Evolutionary conservation across 2,113 vertebrate species (phyloP).

Genomic region (Regulus satrapa): DNA sequence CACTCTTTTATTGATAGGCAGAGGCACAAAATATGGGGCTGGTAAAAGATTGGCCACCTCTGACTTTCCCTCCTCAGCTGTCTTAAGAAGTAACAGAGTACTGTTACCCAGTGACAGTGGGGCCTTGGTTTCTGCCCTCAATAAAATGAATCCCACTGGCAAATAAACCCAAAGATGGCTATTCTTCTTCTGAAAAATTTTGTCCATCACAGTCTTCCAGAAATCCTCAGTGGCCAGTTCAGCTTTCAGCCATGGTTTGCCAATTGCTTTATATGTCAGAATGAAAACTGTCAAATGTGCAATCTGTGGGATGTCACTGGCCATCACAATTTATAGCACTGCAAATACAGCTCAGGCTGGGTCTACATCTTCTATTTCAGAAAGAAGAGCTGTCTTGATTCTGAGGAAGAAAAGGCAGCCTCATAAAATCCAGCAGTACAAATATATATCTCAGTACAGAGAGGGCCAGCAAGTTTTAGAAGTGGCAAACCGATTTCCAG

Average conservation of each 20-base stretch:
- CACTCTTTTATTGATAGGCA: constrained; percentile 51
- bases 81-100: constrained; percentile 15
- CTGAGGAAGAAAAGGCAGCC: not conserved
- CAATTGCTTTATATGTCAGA: not conserved
- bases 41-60: constrained; percentile 19
- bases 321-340: not conserved
- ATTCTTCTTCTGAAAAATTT: not conserved
- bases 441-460: not conserved
- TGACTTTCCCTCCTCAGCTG: constrained; percentile 35
- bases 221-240: not conserved
- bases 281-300: not conserved
- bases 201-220: not conserved
- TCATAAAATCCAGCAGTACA: not conserved
- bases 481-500: not conserved
- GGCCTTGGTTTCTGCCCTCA: constrained; percentile 14
- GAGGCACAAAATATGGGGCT: not conserved
- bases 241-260: not conserved
- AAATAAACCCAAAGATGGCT: not conserved
- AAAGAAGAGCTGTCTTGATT: not conserved
- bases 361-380: not conserved
- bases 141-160: constrained; percentile 7
- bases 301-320: not conserved
- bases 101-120: constrained; percentile 22
- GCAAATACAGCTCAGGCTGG: not conserved
- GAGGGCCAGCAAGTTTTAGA: not conserved